Conservation (phyloP, 2,797 vertebrate genomes). For the Cyclopterus lumpus region DNA sequence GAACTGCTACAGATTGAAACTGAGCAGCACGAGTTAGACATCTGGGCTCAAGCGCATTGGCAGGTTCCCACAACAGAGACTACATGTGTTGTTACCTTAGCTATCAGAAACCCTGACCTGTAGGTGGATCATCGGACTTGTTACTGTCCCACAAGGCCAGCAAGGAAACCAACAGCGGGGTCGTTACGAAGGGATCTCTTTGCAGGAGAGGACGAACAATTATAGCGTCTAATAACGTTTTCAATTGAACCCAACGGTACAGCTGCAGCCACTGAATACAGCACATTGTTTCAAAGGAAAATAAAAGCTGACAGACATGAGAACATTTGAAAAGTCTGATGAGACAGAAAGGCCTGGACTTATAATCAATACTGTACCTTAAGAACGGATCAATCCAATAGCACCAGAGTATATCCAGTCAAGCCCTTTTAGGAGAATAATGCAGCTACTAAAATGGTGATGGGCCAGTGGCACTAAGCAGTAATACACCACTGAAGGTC, state of each 20-base stretch:
- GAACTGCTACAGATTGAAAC: neutral
- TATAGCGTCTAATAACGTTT: neutral
- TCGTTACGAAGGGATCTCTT: neutral
- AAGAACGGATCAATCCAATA: neutral
- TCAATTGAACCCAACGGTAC: neutral
- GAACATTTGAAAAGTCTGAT: neutral
- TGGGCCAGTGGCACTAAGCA: neutral
- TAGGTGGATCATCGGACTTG: neutral
- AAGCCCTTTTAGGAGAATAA: constrained; percentile 18
- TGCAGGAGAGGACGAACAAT: neutral
- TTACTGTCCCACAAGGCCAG: neutral
- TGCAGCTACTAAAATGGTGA: constrained; percentile 4
- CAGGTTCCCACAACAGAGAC: neutral
- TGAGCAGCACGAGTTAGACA: neutral
- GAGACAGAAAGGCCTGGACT: neutral
- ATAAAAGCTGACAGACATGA: neutral
- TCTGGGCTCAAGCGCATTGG: neutral
- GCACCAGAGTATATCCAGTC: constrained; percentile 12
- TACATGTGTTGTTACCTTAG: neutral
- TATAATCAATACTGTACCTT: constrained; percentile 60
- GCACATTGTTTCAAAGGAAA: neutral
- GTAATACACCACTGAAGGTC: constrained; percentile 18
- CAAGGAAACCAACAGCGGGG: neutral
- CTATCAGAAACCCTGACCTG: too few relatives aligned
- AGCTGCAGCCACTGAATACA: constrained; percentile 7